These are phyloP conservation scores for Drosophila quinaria DNA, from an alignment of 2,888 invertebrate species.

Conservation along the genomic window DNA sequence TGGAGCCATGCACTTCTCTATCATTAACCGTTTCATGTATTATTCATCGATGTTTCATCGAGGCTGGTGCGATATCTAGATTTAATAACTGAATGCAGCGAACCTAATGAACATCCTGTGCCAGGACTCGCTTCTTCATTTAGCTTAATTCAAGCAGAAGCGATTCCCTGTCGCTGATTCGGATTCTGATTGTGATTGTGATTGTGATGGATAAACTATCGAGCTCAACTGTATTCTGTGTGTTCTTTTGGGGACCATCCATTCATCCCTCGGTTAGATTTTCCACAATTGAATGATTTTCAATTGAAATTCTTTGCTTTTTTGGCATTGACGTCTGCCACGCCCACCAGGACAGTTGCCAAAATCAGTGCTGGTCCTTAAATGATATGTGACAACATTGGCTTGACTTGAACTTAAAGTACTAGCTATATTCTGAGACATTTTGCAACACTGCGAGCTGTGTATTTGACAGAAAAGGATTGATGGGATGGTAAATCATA, in stretches of 20 bases:
- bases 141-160: slow-evolving; percentile 76
- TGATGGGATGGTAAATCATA: background rate
- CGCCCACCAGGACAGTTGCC: slow-evolving; percentile 59
- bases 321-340: slow-evolving; percentile 61
- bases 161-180: slow-evolving; percentile 68
- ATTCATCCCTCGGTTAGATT: slow-evolving; percentile 21
- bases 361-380: slow-evolving; percentile 46
- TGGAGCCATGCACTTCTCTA: slow-evolving; percentile 43
- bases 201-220: slow-evolving; percentile 81
- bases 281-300: slow-evolving; percentile 69
- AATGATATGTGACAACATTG: slow-evolving; percentile 33
- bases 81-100: slow-evolving; percentile 75
- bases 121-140: slow-evolving; percentile 32
- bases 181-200: slow-evolving; percentile 55
- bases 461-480: slow-evolving; percentile 12
- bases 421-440: background rate
- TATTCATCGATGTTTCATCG: slow-evolving; percentile 62
- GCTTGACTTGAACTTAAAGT: slow-evolving; percentile 5
- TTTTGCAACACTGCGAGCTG: slow-evolving; percentile 3
- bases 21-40: slow-evolving; percentile 69
- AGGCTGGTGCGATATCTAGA: slow-evolving; percentile 54
- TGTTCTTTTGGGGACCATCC: slow-evolving; percentile 2
- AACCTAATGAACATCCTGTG: slow-evolving; percentile 80
- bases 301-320: slow-evolving; percentile 69
- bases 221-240: slow-evolving; percentile 13